phyloP scores from a whole-genome alignment of 1,140 invertebrate genomes.

The Sinella curviseta region DNA sequence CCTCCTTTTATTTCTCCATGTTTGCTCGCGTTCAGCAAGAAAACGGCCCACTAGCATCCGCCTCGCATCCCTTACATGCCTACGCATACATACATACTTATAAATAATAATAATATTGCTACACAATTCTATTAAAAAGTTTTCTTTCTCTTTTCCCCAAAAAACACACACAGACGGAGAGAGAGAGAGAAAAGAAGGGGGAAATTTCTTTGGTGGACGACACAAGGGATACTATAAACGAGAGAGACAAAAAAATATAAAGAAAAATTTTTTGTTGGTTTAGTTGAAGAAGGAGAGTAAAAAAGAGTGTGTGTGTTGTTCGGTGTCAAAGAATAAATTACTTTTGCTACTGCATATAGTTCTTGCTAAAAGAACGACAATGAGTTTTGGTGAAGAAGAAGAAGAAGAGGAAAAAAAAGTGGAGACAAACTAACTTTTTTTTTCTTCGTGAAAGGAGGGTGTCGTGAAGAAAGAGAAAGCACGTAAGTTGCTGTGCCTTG shows the following conservation, averaged over 20 bases:
- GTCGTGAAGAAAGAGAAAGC: neutral
- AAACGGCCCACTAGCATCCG: too few relatives aligned
- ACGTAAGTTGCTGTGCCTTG: neutral
- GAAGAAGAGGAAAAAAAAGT: neutral
- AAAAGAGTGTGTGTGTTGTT: neutral
- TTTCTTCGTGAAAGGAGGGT: neutral
- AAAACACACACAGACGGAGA: too few relatives aligned
- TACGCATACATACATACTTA: too few relatives aligned
- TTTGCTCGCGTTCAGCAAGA: too few relatives aligned
- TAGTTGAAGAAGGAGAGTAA: neutral
- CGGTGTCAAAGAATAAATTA: slow-evolving; percentile 12
- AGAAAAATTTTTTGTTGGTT: too few relatives aligned
- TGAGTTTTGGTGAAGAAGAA: neutral
- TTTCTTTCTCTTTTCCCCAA: too few relatives aligned
- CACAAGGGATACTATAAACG: neutral
- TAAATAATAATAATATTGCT: neutral
- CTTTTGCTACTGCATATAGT: neutral
- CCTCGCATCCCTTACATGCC: too few relatives aligned
- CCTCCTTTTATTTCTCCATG: too few relatives aligned
- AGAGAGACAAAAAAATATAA: neutral
- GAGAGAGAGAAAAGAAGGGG: neutral
- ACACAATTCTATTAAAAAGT: slow-evolving; percentile 11
- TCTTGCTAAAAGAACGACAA: neutral
- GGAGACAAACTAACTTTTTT: too few relatives aligned
- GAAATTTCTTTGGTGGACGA: neutral